phyloP scores from a whole-genome alignment of 1,140 invertebrate genomes.

The Drosophila gunungcola region DNA sequence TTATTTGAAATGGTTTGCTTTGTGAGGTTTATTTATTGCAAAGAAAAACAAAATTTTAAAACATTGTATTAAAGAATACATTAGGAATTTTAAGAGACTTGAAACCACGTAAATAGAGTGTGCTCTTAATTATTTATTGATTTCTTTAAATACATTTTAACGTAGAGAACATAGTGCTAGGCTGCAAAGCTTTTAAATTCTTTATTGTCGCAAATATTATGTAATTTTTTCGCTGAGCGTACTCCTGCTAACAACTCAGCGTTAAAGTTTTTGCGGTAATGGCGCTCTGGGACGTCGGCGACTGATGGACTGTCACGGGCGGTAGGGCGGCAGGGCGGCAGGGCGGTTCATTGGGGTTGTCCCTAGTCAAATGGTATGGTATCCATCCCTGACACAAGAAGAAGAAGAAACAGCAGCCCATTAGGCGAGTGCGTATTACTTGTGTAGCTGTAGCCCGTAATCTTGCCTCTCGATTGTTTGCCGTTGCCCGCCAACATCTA shows the following conservation, averaged over 20 bases:
- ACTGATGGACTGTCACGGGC: slow-evolving; percentile 53
- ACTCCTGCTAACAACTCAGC: slow-evolving; percentile 58
- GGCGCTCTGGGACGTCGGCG: slow-evolving; percentile 69
- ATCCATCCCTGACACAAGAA: not conserved
- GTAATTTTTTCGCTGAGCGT: slow-evolving; percentile 2
- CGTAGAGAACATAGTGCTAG: too few species aligned
- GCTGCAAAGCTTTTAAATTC: too few species aligned
- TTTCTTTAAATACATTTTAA: too few species aligned
- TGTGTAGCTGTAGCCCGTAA: slow-evolving; percentile 70
- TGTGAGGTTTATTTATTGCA: too few species aligned
- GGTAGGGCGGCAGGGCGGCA: slow-evolving; percentile 6
- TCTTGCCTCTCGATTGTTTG: slow-evolving; percentile 73
- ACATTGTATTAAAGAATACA: too few species aligned
- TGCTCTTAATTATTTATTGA: too few species aligned
- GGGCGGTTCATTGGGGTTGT: slow-evolving; percentile 14
- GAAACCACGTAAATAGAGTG: too few species aligned
- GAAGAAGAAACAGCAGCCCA: slow-evolving; percentile 52
- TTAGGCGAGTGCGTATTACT: slow-evolving; percentile 77
- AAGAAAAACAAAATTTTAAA: too few species aligned
- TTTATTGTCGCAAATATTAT: too few species aligned
- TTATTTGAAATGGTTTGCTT: too few species aligned
- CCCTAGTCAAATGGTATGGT: not conserved
- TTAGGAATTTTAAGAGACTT: too few species aligned
- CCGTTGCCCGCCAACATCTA: slow-evolving; percentile 36
- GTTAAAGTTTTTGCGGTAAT: slow-evolving; percentile 81